Base-by-base conservation (phyloP, 2,888 invertebrate genomes). In the Tortrix viridana region DNA sequence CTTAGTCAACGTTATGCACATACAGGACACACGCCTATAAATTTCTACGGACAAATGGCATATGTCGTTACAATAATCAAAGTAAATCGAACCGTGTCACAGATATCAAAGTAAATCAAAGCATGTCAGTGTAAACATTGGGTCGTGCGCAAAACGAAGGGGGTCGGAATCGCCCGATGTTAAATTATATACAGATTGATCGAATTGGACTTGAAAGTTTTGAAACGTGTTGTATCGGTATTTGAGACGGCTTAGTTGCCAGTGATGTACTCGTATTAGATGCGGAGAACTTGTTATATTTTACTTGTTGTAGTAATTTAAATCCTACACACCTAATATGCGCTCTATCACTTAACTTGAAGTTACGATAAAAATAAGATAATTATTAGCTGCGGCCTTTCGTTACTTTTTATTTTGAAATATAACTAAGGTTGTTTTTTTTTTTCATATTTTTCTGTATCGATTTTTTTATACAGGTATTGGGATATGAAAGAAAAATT, bases 1-100 rank as follows among this genome's bases (percentile, higher is more conserved):
- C 14, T 23, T 12, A 19, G 44, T 16, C 44, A 18, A 14, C 22
- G 20, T 47, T 14, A 43, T 16, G 18, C 14, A 41, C 22, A 37
- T 14, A 16, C 16, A 22, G 53, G n/a, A 53, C 16, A 41, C 22
- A 41, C 20, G 62, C 38, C 12, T 41, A 52, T 63, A 47, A 57
- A 57, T 63, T 52, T 57, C 26, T 26, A 32, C 46, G 44, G 37
- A 44, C 46, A 52, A 63, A 63, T 63, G 62, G 44, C 52, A 63
- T 55, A 26, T 32, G 23, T 23, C 26, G 46, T 20, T 18, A n/a
- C 46, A 57, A 52, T 52, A 53, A 41, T 47, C 61, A 61, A 14
- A 46, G 26, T 53, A 38, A 50, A 38, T 53, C 47, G 32, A 62
- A 20, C 4, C 18, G 52, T 52, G 57, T 52, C 57, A 53, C 62